Base-by-base conservation (phyloP, 2,797 vertebrate species). In the Chaetodon trifasciatus region DNA sequence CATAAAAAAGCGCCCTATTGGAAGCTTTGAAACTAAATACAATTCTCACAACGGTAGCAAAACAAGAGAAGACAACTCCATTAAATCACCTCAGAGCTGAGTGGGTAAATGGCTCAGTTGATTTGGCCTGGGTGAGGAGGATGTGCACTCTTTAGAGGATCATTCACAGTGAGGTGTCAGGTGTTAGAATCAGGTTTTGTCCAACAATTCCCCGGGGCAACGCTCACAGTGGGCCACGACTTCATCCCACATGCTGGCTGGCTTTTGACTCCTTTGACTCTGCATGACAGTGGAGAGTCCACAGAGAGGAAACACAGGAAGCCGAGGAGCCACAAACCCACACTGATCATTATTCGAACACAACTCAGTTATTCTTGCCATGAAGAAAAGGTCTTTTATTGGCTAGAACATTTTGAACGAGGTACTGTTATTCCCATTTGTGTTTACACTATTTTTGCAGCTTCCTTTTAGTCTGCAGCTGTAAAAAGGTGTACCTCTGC, bases 81-180 rank as follows among this genome's bases (percentile, higher is more conserved):
- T 79, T 32, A 62, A 73, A 70, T 44, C 12, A 50, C 21, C 72
- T 76, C 32, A 13, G 53, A 46, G 37, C 1, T 8, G 62, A 86
- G 83, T 87, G 66, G 57, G 66, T 91, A 85, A 90, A 89, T 35
- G 70, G 52, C 35, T 58, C 65, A 77, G 84, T 92, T 89, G 75
- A 89, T 91, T 92, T 86, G 70, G 44, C 32, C 58, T 19, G 50
- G 46, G 55, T 74, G 63, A 73, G 79, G 74, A 89, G 87, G 89
- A 88, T 80, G 85, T 76, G 49, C 65, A 10, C 78, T 89, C 75
- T 87, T 92, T 77, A 86, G 58, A 71, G 73, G 83, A 81, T 86
- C 77, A 63, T 92, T 94, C 82, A 79, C 91, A 81, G 80, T 12
- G 83, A 92, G 80, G 89, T 93, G 92, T 91, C 86, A 88, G 84